Evolutionary conservation across 2,797 vertebrate genomes (phyloP).

Genomic region (Decapterus maruadsi): DNA sequence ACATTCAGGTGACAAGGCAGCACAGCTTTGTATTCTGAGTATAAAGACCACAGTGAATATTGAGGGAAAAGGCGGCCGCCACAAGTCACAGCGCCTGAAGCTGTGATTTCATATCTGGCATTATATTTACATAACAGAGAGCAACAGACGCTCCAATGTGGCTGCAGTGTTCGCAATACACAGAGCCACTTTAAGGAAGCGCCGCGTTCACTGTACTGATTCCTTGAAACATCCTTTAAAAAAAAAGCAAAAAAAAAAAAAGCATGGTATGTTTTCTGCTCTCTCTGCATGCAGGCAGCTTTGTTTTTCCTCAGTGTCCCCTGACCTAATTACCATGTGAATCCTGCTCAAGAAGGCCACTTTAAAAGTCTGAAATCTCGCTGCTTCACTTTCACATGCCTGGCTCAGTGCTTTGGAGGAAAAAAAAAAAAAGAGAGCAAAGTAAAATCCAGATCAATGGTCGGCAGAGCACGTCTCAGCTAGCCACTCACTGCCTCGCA

Average conservation of each 20-base stretch:
- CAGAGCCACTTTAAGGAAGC: constrained; percentile 34
- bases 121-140: constrained; percentile 56
- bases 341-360: constrained; percentile 66
- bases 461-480: constrained; percentile 41
- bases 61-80: constrained; percentile 27
- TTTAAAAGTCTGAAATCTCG: constrained; percentile 63
- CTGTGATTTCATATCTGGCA: constrained; percentile 51
- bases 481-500: constrained; percentile 32
- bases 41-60: constrained; percentile 27
- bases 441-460: constrained; percentile 48
- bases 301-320: constrained; percentile 64
- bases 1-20: constrained; percentile 58
- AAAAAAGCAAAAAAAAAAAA: not conserved
- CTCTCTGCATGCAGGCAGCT: constrained; percentile 48
- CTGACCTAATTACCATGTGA: constrained; percentile 79
- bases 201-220: constrained; percentile 14
- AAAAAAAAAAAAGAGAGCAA: constrained; percentile 1
- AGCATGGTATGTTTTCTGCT: constrained; percentile 43
- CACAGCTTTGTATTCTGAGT: constrained; percentile 34
- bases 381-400: constrained; percentile 56
- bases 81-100: constrained; percentile 37
- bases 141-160: constrained; percentile 31
- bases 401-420: constrained; percentile 14
- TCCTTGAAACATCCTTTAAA: constrained; percentile 32
- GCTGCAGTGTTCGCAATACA: constrained; percentile 30